Evolutionary conservation across 2,888 invertebrate species (phyloP).

Genomic region (Pegoplata infirma): DNA sequence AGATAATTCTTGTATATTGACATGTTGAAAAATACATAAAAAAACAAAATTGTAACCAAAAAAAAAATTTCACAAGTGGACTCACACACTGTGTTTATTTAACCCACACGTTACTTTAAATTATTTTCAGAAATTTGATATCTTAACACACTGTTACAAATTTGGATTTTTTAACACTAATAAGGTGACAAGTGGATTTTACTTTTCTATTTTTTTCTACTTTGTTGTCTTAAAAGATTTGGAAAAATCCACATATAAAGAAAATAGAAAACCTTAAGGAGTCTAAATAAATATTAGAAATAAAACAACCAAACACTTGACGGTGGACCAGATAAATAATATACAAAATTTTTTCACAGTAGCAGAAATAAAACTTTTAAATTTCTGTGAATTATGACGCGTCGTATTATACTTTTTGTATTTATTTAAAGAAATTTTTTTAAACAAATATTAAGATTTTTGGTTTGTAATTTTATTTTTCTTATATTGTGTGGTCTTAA

Average conservation of each 20-base stretch:
- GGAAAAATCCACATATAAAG: slow-evolving; percentile 1
- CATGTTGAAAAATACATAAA: neutral
- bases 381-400: slow-evolving; percentile 52
- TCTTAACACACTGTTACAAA: slow-evolving; percentile 17
- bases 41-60: neutral
- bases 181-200: slow-evolving; percentile 57
- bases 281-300: slow-evolving; percentile 26
- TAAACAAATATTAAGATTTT: slow-evolving; percentile 13
- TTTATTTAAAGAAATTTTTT: neutral
- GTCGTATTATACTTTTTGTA: slow-evolving; percentile 2
- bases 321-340: neutral
- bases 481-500: slow-evolving; percentile 35
- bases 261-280: slow-evolving; percentile 20
- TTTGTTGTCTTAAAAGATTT: slow-evolving; percentile 36
- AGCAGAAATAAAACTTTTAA: neutral
- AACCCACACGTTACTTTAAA: slow-evolving; percentile 28
- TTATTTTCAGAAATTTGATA: slow-evolving; percentile 30
- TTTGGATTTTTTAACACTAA: slow-evolving; percentile 36
- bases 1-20: slow-evolving; percentile 19
- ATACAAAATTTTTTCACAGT: neutral
- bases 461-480: neutral
- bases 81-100: slow-evolving; percentile 28
- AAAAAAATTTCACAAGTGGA: slow-evolving; percentile 33
- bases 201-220: no score
- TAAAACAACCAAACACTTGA: neutral